Conservation (phyloP, 2,888 invertebrate genomes). For the Andrena flavipes region DNA sequence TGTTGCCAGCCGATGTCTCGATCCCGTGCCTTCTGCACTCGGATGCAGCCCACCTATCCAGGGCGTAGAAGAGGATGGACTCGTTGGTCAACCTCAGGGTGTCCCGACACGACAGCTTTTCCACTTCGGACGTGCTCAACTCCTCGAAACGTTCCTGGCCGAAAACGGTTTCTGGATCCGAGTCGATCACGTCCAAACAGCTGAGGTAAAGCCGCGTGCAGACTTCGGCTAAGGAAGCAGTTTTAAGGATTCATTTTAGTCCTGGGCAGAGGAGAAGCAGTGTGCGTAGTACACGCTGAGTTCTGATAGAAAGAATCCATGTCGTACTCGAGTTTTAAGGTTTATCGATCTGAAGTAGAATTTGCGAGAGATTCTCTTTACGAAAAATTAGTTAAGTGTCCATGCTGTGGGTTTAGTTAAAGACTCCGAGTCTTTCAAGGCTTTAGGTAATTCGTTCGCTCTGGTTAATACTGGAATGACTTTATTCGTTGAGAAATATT, state of each 20-base stretch:
- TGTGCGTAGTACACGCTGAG: background rate
- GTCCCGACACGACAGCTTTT: conserved; percentile 89
- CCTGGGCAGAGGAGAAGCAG: background rate
- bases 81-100: conserved; percentile 89
- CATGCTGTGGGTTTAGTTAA: too few species aligned
- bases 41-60: conserved; percentile 88
- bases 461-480: too few species aligned
- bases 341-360: too few species aligned
- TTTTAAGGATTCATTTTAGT: conserved; percentile 4
- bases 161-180: conserved; percentile 86
- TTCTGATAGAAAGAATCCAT: too few species aligned
- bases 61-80: conserved; percentile 87
- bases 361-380: too few species aligned
- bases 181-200: conserved; percentile 88
- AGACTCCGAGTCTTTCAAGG: too few species aligned
- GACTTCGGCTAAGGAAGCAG: conserved; percentile 70
- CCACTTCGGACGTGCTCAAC: conserved; percentile 88
- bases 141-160: conserved; percentile 87
- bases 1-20: conserved; percentile 86
- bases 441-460: too few species aligned
- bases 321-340: too few species aligned
- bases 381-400: too few species aligned
- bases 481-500: background rate
- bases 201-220: conserved; percentile 89
- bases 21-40: conserved; percentile 86